Conservation (phyloP, 2,113 vertebrate genomes). For the Calidris pugnax region DNA sequence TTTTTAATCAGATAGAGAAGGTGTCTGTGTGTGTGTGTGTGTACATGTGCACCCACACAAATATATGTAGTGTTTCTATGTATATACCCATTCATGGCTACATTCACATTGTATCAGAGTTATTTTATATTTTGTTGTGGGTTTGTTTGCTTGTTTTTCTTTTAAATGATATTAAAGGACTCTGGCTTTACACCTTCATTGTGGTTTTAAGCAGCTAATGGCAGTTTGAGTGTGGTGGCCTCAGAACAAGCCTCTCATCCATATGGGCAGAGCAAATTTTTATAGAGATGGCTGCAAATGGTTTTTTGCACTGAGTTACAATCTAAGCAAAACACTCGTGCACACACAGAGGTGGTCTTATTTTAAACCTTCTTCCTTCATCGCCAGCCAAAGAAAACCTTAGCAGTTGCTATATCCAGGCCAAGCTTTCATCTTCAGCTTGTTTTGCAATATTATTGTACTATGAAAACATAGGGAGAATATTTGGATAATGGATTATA, state of each 20-base stretch:
- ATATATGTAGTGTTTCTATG: fast-evolving
- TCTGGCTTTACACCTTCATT: neutral
- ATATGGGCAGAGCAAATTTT: neutral
- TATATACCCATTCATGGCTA: neutral
- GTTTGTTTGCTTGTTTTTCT: neutral
- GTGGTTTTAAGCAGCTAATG: neutral
- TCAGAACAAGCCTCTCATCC: neutral
- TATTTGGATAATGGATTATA: constrained; percentile 63
- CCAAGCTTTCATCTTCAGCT: constrained; percentile 33
- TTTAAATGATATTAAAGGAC: neutral
- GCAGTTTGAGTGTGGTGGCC: neutral
- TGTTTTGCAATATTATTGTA: neutral
- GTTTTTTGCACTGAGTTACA: neutral
- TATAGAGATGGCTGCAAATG: neutral
- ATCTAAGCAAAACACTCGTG: constrained; percentile 22
- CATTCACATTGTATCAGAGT: neutral
- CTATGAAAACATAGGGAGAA: constrained; percentile 13
- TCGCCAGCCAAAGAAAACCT: constrained; percentile 41
- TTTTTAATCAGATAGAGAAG: neutral
- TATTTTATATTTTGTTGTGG: neutral
- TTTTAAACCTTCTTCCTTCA: constrained; percentile 41
- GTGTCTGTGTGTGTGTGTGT: neutral
- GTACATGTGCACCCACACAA: fast-evolving
- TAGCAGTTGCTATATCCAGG: neutral
- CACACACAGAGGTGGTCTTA: neutral